A percentile compares a stretch with the other conserved stretches of the same genome.
phyloP scores from a whole-genome alignment of 53 echinoderm and acorn worm genomes.

The Temnopleurus reevesii region DNA sequence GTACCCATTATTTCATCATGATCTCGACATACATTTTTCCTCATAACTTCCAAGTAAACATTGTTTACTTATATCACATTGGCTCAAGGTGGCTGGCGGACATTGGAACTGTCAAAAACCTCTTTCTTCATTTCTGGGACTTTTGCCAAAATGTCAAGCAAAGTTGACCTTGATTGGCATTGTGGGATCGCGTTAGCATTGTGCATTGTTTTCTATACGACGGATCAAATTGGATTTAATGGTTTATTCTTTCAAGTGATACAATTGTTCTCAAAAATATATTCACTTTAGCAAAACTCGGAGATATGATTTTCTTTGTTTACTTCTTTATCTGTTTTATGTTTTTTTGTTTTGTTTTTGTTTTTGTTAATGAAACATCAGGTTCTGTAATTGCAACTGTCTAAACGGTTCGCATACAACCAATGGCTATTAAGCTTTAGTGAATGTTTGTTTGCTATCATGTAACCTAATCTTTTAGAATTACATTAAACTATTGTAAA shows the following conservation, averaged over 20 bases:
- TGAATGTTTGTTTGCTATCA: too few species aligned
- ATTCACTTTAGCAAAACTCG: neutral
- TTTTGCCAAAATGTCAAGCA: conserved; percentile 13
- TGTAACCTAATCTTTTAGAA: too few species aligned
- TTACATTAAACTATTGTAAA: too few species aligned
- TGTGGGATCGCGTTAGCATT: neutral
- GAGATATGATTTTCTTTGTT: neutral
- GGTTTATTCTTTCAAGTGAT: conserved; percentile 23
- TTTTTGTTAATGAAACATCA: too few species aligned
- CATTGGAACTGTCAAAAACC: conserved; percentile 31
- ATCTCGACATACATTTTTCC: neutral
- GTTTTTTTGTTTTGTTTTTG: too few species aligned
- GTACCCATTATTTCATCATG: neutral
- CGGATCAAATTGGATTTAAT: conserved; percentile 23
- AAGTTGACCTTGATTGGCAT: neutral
- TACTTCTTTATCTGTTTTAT: neutral
- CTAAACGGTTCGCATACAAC: too few species aligned
- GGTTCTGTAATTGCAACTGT: too few species aligned
- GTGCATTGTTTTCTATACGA: conserved; percentile 34
- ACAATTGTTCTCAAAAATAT: neutral
- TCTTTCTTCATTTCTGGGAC: conserved; percentile 7
- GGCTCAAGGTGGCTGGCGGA: conserved; percentile 19
- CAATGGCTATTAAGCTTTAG: too few species aligned
- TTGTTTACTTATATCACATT: conserved; percentile 14
- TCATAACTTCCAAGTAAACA: neutral